Evolutionary conservation across 1,140 invertebrate genomes (phyloP), one percentile per base, ranked within the genome.

Genomic region (Contarinia nasturtii): DNA sequence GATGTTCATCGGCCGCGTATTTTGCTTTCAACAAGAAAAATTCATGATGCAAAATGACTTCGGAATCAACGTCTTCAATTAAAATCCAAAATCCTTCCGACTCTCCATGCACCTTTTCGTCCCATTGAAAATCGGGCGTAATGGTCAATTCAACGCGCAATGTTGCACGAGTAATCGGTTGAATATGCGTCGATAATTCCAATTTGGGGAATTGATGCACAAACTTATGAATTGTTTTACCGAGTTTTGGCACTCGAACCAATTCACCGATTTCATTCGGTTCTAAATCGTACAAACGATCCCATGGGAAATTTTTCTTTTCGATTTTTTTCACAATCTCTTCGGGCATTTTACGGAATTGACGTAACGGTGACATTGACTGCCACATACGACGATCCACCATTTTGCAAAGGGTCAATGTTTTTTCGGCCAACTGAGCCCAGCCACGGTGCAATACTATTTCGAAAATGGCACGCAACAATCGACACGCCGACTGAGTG

Each of bases 71-170:
- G 65, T 98, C 95, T 65, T 98, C 94, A 1, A 99, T 92, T 10
- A 98, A 67, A 54, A 99, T 95, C 95, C 95, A 99, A 67, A 99
- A 99, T 0, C 87, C 92, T 69, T 98, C 91, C 0, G 91, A 94
- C 44, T 81, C 79, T 0, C 92, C 92, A 62, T 98, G 93, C 21
- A 94, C 69, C 63, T 96, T 95, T 50, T 97, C 92, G 55, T 98
- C 94, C 95, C 96, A 99, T 57, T 96, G 87, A 65, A 98, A 99
- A 66, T 99, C 94, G 0, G 96, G 93, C 0, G 91, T 95, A n/a
- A 99, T 92, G 1, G 92, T 97, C 1, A 99, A 68, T 65, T 98
- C 94, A 2, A 99, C 90, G 48, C 88, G 70, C 0, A 98, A 63
- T 0, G 92, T 96, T 8, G 91, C 90, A 48, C 94, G 68, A 0